Evolutionary conservation across 2,113 vertebrate species (phyloP), one percentile per base, ranked within the genome.

Genomic region (Triplophysa siluroides): DNA sequence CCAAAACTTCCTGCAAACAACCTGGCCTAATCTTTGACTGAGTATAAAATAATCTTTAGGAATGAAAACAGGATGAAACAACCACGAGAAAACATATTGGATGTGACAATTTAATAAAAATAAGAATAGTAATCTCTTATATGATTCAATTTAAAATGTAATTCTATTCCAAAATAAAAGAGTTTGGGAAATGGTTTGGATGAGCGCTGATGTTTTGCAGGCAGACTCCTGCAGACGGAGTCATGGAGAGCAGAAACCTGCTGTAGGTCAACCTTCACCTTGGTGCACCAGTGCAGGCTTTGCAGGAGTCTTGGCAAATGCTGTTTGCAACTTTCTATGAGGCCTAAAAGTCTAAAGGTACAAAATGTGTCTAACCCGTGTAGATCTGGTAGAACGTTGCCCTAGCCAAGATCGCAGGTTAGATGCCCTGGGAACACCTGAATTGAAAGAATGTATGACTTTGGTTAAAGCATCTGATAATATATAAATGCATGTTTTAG

Each of bases 191-290:
- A 50, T 41, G 54, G 33, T 24, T 33, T 63, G 52, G 56, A 47
- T 66, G 52, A 73, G 67, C 41, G 29, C 47, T 69, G 80, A 86
- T 54, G 80, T 50, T 80, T 56, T 54, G 79, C 82, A 86, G 85
- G 79, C 50, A 23, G 52, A 26, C 68, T 78, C 56, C 65, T 82
- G 84, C n/a, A n/a, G n/a, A 82, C 65, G 13, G 68, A 79, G 52
- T 67, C 73, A 54, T 29, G 52, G 67, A 80, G 65, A 56, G 64
- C 24, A 67, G 65, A 58, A 74, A 74, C 74, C 82, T 84, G 85
- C 65, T 78, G 58, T 70, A 61, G 78, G 80, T 86, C 85, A 82
- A 82, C 38, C 69, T 70, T 69, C 75, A n/a, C 38, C 45, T 38
- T 81, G 76, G 73, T 72, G 63, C 18, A 12, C 19, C 61, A 45